Conservation (phyloP, 2,888 invertebrate species). For the Chalcosyrphus nemorum region DNA sequence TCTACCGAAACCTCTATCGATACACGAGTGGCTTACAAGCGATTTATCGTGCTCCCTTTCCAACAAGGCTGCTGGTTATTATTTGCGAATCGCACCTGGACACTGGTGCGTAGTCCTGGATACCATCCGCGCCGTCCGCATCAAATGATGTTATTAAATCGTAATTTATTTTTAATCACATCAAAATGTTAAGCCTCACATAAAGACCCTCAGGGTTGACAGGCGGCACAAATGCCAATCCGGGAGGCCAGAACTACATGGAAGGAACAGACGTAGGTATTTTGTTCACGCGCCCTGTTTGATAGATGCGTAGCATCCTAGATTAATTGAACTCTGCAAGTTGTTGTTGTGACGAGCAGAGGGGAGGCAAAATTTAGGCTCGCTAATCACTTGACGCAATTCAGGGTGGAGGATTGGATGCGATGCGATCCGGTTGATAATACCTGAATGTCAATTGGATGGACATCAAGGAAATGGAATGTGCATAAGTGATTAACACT, state of each 20-base stretch:
- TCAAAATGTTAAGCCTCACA: constrained; percentile 58
- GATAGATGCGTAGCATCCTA: constrained; percentile 46
- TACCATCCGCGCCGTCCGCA: constrained; percentile 33
- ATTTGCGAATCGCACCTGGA: constrained; percentile 21
- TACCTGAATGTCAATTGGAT: constrained; percentile 11
- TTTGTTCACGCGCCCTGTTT: constrained; percentile 38
- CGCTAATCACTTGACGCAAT: constrained; percentile 39
- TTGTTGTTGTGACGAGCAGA: constrained; percentile 34
- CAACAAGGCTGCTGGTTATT: not conserved
- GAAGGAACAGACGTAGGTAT: not conserved
- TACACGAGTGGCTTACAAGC: constrained; percentile 62
- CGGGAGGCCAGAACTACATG: constrained; percentile 19
- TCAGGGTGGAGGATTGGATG: constrained; percentile 19
- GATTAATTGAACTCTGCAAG: constrained; percentile 50
- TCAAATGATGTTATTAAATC: constrained; percentile 72
- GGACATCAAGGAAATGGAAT: constrained; percentile 21
- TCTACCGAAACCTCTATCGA: constrained; percentile 60
- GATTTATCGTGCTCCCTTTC: constrained; percentile 50
- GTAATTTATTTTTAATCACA: constrained; percentile 72
- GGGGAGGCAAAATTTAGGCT: constrained; percentile 27
- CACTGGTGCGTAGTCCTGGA: constrained; percentile 26
- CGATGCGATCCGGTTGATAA: constrained; percentile 12
- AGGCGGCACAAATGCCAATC: constrained; percentile 44
- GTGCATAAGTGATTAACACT: not conserved
- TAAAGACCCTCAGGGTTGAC: constrained; percentile 47